These are phyloP conservation scores for Drosophila bocqueti DNA, from an alignment of 1,140 invertebrate genomes.

Conservation along the genomic window DNA sequence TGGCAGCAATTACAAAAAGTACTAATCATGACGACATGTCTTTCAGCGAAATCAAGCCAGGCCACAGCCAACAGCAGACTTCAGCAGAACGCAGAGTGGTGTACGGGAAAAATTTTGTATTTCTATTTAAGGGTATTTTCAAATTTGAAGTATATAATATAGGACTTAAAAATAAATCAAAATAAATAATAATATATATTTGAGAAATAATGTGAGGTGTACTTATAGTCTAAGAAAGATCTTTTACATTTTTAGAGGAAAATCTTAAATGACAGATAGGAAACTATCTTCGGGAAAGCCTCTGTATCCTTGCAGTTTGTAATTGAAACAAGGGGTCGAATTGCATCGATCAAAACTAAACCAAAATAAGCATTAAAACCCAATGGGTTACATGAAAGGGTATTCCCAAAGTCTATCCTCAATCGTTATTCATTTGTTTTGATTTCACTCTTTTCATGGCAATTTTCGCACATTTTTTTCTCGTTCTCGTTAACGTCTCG, in stretches of 20 bases:
- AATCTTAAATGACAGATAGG: neutral
- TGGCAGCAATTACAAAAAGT: constrained; percentile 79
- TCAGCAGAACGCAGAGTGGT: constrained; percentile 24
- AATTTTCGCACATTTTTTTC: constrained; percentile 30
- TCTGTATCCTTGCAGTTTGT: neutral
- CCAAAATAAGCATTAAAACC: too few relatives aligned
- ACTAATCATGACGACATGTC: constrained; percentile 70
- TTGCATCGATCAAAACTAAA: too few relatives aligned
- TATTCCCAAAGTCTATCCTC: constrained; percentile 4
- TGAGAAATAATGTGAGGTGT: neutral
- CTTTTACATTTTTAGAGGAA: neutral
- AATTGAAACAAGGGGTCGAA: neutral
- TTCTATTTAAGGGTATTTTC: constrained; percentile 2
- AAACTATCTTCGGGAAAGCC: neutral
- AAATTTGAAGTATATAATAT: neutral
- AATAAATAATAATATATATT: neutral
- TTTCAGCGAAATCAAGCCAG: constrained; percentile 62
- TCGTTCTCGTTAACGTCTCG: constrained; percentile 35
- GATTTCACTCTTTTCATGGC: constrained; percentile 24
- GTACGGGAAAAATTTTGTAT: constrained; percentile 15
- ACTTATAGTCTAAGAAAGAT: neutral
- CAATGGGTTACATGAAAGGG: neutral
- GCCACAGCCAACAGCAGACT: constrained; percentile 44
- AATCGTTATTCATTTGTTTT: constrained; percentile 14
- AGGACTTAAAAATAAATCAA: neutral